A percentile compares a stretch with the other conserved stretches of the same genome.
These are phyloP conservation scores for Apis laboriosa DNA, from an alignment of 1,140 invertebrate genomes.

Conservation along the genomic window DNA sequence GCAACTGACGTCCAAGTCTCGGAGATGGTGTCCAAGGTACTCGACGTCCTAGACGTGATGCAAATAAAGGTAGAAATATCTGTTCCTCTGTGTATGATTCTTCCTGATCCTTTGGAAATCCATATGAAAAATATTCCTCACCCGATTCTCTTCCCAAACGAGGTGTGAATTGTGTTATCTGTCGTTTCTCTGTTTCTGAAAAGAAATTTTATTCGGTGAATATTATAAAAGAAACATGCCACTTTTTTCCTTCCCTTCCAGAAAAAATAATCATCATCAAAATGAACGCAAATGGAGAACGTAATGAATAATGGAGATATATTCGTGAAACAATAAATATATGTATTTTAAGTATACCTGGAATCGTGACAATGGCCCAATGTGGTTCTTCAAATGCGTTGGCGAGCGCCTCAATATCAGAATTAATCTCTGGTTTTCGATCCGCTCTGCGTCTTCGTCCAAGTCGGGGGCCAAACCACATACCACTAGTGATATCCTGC, in stretches of 20 bases:
- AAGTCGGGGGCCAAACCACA: slow-evolving; percentile 79
- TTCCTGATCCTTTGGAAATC: slow-evolving; percentile 20
- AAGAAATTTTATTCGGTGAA: background rate
- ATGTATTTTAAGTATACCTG: slow-evolving; percentile 51
- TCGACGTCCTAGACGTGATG: slow-evolving; percentile 64
- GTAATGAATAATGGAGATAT: background rate
- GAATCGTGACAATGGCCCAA: slow-evolving; percentile 68
- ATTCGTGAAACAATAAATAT: background rate
- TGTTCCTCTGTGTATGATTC: slow-evolving; percentile 42
- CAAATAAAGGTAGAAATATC: slow-evolving; percentile 50
- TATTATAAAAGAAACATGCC: background rate
- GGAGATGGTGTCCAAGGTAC: slow-evolving; percentile 60
- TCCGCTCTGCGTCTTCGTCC: slow-evolving; percentile 74
- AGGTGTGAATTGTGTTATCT: slow-evolving; percentile 68
- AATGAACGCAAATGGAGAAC: background rate
- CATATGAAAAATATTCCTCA: slow-evolving; percentile 47
- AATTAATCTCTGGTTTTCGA: slow-evolving; percentile 55
- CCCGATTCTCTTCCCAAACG: slow-evolving; percentile 71
- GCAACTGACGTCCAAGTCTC: slow-evolving; percentile 60
- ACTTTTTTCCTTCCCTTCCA: background rate
- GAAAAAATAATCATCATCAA: background rate
- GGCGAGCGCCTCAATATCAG: slow-evolving; percentile 66
- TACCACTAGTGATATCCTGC: slow-evolving; percentile 62
- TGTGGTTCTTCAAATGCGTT: slow-evolving; percentile 63
- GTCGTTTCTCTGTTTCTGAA: slow-evolving; percentile 60